A percentile compares a stretch with the other conserved stretches of the same genome.
Conservation (phyloP, 2,797 vertebrate species). For the Lutjanus campechanus region DNA sequence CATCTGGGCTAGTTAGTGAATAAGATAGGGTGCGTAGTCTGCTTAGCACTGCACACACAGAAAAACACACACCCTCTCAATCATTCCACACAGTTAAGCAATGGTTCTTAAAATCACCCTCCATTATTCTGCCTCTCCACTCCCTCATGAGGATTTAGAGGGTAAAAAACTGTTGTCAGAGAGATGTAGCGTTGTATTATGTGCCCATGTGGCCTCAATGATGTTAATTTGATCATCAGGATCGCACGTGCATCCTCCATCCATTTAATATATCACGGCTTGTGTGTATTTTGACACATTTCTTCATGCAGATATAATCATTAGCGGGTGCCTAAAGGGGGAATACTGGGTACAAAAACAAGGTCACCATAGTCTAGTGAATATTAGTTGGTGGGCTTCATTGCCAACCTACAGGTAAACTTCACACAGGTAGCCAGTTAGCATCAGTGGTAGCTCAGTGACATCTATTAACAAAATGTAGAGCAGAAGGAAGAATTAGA, state of each 20-base stretch:
- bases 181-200: background rate
- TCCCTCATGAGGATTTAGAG: conserved; percentile 3
- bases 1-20: conserved; percentile 47
- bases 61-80: conserved; percentile 36
- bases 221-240: background rate
- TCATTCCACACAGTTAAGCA: conserved; percentile 48
- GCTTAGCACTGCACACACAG: conserved; percentile 9
- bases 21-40: conserved; percentile 16
- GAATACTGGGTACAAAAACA: background rate
- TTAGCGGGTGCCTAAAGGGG: background rate
- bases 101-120: conserved; percentile 21
- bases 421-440: background rate
- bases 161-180: background rate
- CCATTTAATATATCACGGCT: background rate
- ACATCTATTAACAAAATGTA: background rate
- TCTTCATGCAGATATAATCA: background rate
- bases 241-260: background rate
- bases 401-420: background rate
- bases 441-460: background rate
- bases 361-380: conserved; percentile 9
- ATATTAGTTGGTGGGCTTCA: background rate
- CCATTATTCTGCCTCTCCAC: conserved; percentile 1
- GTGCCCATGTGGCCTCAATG: background rate
- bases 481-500: background rate
- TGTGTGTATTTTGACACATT: background rate